Evolutionary conservation across 2,113 vertebrate species (phyloP).

Genomic region (Sturnus vulgaris): DNA sequence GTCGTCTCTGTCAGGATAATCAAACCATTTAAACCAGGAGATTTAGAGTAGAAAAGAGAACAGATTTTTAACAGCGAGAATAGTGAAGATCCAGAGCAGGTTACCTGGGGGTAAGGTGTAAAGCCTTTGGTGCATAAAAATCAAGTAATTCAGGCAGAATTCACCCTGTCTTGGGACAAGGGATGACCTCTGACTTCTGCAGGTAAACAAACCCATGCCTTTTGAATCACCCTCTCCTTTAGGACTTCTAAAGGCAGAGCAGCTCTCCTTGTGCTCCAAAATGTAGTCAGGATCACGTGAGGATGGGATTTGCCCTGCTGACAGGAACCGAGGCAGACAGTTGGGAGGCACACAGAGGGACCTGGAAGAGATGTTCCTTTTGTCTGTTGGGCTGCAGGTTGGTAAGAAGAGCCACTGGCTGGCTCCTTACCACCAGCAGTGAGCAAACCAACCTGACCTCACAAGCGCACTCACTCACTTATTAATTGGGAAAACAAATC

Average conservation of each 20-base stretch:
- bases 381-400: background rate
- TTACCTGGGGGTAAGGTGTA: background rate
- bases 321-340: background rate
- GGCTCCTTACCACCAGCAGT: background rate
- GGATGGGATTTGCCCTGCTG: background rate
- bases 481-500: background rate
- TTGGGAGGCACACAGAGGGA: background rate
- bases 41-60: background rate
- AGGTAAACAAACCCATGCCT: background rate
- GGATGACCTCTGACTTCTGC: background rate
- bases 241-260: background rate
- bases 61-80: background rate
- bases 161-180: background rate
- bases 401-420: background rate
- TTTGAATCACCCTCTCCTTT: background rate
- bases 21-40: background rate
- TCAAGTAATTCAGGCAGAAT: background rate
- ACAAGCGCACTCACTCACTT: background rate
- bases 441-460: background rate
- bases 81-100: background rate
- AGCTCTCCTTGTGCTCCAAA: background rate
- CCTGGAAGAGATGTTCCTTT: background rate
- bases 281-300: background rate
- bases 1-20: background rate
- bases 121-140: background rate